Evolutionary conservation across 2,797 vertebrate species (phyloP).

Genomic region (Enteromius argenteus): DNA sequence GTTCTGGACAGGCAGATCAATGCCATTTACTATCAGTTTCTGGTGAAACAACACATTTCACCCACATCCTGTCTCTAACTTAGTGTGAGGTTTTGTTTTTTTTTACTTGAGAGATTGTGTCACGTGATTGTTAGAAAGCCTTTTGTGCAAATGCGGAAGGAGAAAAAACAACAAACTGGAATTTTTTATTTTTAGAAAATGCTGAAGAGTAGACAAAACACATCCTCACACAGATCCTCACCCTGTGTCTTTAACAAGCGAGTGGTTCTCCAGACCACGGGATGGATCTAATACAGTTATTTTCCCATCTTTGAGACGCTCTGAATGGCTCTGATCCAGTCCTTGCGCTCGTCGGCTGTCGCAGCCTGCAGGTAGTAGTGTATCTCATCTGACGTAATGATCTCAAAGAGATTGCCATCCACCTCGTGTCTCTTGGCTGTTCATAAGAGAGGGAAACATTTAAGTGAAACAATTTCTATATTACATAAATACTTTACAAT

Average conservation of each 20-base stretch:
- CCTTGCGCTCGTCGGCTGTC: conserved; percentile 85
- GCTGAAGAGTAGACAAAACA: neutral
- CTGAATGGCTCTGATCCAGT: conserved; percentile 96
- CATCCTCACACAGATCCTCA: neutral
- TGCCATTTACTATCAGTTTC: neutral
- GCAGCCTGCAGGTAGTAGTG: conserved; percentile 94
- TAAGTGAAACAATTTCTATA: neutral
- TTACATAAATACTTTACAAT: neutral
- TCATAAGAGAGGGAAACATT: conserved; percentile 24
- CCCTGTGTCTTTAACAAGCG: neutral
- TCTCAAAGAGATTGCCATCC: conserved; percentile 94
- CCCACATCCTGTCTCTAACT: conserved; percentile 8
- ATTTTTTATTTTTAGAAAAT: neutral
- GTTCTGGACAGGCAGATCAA: neutral
- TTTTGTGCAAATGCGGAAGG: neutral
- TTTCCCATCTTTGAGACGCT: conserved; percentile 88
- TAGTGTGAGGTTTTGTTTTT: neutral
- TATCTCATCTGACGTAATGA: conserved; percentile 92
- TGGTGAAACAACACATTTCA: conserved; percentile 2
- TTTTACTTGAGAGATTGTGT: neutral
- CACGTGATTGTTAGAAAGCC: neutral
- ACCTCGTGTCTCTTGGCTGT: conserved; percentile 86
- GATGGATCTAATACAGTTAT: conserved; percentile 68
- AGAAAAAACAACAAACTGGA: neutral
- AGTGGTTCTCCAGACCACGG: neutral